Conservation (phyloP, 2,888 invertebrate genomes). For the Agriopis aurantiaria region DNA sequence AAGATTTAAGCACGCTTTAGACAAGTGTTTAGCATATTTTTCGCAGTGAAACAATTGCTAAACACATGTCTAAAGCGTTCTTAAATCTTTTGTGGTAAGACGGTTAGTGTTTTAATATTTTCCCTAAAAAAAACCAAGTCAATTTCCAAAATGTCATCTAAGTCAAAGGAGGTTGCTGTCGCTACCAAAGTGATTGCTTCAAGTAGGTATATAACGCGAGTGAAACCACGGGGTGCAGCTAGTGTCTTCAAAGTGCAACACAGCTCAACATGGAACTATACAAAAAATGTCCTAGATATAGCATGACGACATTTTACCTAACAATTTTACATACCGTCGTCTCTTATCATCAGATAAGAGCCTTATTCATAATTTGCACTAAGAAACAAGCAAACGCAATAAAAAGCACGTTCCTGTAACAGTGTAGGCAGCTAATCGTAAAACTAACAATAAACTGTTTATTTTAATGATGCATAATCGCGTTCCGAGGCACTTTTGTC, state of each 20-base stretch:
- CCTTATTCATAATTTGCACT: conserved; percentile 30
- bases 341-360: conserved; percentile 34
- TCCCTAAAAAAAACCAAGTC: too few species aligned
- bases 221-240: too few species aligned
- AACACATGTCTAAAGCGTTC: too few species aligned
- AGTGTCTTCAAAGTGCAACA: conserved; percentile 7
- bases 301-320: conserved; percentile 20
- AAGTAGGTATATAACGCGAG: too few species aligned
- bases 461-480: conserved; percentile 55
- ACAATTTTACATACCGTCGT: conserved; percentile 23
- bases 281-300: conserved; percentile 18
- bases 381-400: conserved; percentile 36
- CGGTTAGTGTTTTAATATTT: too few species aligned
- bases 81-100: too few species aligned
- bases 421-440: conserved; percentile 46
- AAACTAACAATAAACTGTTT: conserved; percentile 53
- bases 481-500: conserved; percentile 40
- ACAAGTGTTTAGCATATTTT: too few species aligned
- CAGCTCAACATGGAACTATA: not conserved
- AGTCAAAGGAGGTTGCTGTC: too few species aligned
- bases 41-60: too few species aligned
- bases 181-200: too few species aligned
- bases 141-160: too few species aligned
- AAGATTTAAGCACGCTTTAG: too few species aligned
- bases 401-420: conserved; percentile 35